phyloP scores from a whole-genome alignment of 2,113 vertebrate species.

The Probosciger aterrimus region DNA sequence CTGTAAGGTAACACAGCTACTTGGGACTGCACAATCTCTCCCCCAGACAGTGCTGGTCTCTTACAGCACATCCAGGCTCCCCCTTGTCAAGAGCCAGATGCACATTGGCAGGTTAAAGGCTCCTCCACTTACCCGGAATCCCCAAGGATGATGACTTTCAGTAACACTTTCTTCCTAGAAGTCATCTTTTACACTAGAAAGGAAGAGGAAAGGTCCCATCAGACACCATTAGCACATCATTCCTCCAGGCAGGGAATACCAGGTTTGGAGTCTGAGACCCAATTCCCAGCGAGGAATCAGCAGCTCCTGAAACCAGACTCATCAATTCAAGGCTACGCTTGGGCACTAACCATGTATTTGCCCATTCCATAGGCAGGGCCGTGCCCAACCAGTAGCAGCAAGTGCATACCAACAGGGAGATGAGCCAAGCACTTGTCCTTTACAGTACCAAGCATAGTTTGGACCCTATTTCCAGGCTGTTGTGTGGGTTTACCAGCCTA shows the following conservation, averaged over 20 bases:
- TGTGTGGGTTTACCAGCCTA: background rate
- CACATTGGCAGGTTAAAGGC: background rate
- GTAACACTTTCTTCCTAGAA: slow-evolving; percentile 97
- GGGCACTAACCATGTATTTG: background rate
- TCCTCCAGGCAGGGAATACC: background rate
- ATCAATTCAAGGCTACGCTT: background rate
- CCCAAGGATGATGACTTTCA: slow-evolving; percentile 98
- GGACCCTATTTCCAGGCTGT: background rate
- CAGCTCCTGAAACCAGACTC: background rate
- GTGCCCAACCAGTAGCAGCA: background rate
- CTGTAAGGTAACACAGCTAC: background rate
- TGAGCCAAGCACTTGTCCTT: background rate
- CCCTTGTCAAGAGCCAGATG: background rate
- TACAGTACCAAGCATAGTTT: background rate
- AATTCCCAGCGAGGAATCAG: background rate
- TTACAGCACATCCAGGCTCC: background rate
- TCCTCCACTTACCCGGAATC: slow-evolving; percentile 91
- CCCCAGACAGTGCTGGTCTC: background rate
- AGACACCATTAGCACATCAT: background rate
- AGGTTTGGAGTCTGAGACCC: background rate
- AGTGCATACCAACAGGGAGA: background rate
- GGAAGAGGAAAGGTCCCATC: background rate
- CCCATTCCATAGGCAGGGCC: background rate
- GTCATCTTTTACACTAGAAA: slow-evolving; percentile 88
- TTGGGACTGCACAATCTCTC: background rate